Percentiles rank a stretch among this genome's conserved stretches.
These are phyloP conservation scores for Ispidina lecontei DNA, from an alignment of 2,797 vertebrate species.

Conservation along the genomic window DNA sequence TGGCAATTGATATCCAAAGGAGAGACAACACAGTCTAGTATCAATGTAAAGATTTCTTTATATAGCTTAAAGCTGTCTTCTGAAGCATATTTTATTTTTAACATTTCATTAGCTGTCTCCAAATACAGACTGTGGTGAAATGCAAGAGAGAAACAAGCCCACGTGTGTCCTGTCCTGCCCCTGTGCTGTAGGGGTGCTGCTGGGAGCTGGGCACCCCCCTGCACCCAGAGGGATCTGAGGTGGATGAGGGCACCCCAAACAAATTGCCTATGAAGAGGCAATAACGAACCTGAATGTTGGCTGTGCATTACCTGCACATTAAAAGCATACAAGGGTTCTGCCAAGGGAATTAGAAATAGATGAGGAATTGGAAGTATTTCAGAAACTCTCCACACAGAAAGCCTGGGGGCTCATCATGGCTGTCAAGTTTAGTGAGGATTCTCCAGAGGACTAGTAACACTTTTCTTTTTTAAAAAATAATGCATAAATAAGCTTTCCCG, in stretches of 20 bases:
- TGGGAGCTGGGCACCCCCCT: neutral
- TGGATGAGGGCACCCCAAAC: rapidly evolving
- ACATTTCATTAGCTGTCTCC: neutral
- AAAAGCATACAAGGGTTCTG: neutral
- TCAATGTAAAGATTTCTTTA: neutral
- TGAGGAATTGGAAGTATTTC: neutral
- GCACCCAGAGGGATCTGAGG: rapidly evolving
- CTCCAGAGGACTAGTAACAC: neutral
- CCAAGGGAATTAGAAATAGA: neutral
- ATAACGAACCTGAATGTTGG: no score
- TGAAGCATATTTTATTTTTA: constrained; percentile 20
- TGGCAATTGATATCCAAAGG: neutral
- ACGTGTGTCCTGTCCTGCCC: rapidly evolving
- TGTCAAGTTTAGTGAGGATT: neutral
- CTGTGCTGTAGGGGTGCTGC: rapidly evolving
- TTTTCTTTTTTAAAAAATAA: neutral
- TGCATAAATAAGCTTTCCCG: neutral
- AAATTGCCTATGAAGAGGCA: neutral
- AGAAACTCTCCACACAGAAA: neutral
- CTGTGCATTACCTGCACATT: neutral
- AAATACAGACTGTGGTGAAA: neutral
- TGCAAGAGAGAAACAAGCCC: neutral
- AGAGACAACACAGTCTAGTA: neutral
- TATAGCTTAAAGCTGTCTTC: neutral
- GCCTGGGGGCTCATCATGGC: neutral